Conservation (phyloP, 2,797 vertebrate genomes). For the Catostomus latipinnis region DNA sequence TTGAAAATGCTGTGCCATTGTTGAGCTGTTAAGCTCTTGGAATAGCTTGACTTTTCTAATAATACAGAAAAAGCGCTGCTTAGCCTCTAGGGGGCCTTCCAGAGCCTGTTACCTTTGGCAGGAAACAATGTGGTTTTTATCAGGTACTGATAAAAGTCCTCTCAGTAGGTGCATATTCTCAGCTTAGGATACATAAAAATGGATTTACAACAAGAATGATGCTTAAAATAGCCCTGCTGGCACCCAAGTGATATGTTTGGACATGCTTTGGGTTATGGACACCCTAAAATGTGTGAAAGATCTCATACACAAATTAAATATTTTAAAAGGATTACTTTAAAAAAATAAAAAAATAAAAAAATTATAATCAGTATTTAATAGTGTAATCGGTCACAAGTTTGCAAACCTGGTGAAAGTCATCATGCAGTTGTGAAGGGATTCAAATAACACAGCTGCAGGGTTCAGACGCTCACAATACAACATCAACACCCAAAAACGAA, state of each 20-base stretch:
- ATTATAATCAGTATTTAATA: background rate
- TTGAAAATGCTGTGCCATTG: too few species aligned
- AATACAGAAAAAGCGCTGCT: conserved; percentile 5
- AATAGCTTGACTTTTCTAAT: background rate
- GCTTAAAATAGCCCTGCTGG: conserved; percentile 11
- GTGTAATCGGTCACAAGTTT: conserved; percentile 8
- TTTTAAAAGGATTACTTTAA: conserved; percentile 36
- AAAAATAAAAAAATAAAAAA: conserved; percentile 21
- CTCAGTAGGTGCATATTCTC: background rate
- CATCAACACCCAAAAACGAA: conserved; percentile 37
- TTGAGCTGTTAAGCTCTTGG: background rate
- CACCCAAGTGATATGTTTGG: background rate
- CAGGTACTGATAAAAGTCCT: background rate
- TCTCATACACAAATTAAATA: background rate
- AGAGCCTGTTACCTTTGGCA: conserved; percentile 28
- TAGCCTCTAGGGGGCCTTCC: conserved; percentile 49
- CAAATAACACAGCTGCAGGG: background rate
- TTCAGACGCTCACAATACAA: conserved; percentile 41
- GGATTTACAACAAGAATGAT: background rate
- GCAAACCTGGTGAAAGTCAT: conserved; percentile 58
- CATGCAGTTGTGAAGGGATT: conserved; percentile 23
- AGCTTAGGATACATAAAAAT: background rate
- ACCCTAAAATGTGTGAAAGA: conserved; percentile 9
- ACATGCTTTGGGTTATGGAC: conserved; percentile 20
- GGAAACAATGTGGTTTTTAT: conserved; percentile 6